A percentile compares a stretch with the other conserved stretches of the same genome.
These are phyloP conservation scores for Atlantisia rogersi DNA, from an alignment of 2,113 vertebrate species.

Conservation along the genomic window DNA sequence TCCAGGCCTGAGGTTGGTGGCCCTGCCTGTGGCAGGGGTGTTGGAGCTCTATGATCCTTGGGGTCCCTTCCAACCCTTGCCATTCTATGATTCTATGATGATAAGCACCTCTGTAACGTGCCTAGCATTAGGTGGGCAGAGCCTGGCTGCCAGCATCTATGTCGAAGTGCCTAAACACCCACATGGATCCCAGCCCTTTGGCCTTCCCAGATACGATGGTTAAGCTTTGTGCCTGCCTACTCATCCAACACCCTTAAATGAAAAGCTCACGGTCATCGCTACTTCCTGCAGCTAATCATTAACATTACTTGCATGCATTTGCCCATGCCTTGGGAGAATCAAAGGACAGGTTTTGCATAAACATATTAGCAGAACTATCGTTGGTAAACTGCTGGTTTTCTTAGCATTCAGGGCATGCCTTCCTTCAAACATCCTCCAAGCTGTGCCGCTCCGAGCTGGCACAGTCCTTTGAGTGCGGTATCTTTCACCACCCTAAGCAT, in stretches of 20 bases:
- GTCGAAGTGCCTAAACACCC: neutral
- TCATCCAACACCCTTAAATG: fast-evolving
- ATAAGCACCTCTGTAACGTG: neutral
- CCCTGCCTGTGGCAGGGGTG: no score
- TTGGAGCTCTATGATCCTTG: no score
- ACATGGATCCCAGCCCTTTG: neutral
- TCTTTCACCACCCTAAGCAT: fast-evolving
- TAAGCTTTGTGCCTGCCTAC: neutral
- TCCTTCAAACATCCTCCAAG: neutral
- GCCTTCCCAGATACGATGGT: neutral
- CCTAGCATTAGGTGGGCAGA: neutral
- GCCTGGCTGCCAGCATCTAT: neutral
- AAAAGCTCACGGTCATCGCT: neutral
- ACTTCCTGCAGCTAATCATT: neutral
- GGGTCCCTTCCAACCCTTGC: no score
- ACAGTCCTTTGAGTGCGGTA: neutral
- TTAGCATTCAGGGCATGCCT: neutral
- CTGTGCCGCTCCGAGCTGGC: neutral
- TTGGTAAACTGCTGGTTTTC: neutral
- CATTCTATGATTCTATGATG: no score
- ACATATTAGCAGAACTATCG: neutral
- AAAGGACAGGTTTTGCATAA: constrained; percentile 42
- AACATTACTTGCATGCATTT: neutral
- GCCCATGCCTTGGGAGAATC: neutral
- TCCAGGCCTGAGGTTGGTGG: no score